Evolutionary conservation across 2,113 vertebrate species (phyloP), one percentile per base, ranked within the genome.

Genomic region (Psilopsiagon aymara): DNA sequence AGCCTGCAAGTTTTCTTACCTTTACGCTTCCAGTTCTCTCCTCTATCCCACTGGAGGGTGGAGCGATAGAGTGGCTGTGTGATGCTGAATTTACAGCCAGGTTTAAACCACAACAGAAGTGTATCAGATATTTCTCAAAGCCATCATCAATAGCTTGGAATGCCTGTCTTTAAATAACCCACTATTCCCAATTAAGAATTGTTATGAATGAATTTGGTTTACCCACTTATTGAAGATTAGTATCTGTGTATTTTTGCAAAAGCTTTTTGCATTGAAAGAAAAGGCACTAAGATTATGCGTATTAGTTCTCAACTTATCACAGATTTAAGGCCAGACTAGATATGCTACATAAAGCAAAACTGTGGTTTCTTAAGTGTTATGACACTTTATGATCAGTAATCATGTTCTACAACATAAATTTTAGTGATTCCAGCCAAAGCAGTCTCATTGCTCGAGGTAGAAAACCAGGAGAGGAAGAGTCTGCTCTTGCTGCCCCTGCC

Each of bases 21-120:
- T 49, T 33, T 33, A 16, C 8, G 1, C 1, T 29, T 5, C 3
- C 7, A 12, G 2, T 17, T 62, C 17, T 47, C 17, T 29, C 7
- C 11, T 17, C 5, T 6, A 17, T 21, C 14, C 11, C 8, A 12
- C 53, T 7, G 5, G 0, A 3, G 2, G 3, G 13, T 13, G 31
- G 17, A n/a, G 8, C 6, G 4, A 67, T 46, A 2, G 17, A 53
- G 9, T 1, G 1, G 7, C 46, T 71, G 17, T 0, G 2, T 18
- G 25, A 35, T 17, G 2, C 41, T 49, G 8, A 76, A 13, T 3
- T 37, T 18, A 18, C 2, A 1, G 5, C 16, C 11, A 4, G 29
- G 9, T 5, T 28, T 73, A 73, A 73, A 57, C 14, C 19, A 64
- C 11, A 31, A 43, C 28, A 49, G 24, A n/a, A 74, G 16, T 31